Percentiles rank a stretch among this genome's conserved stretches.
Evolutionary conservation across 2,888 invertebrate species (phyloP).

Genomic region (Leptinotarsa peninsularis): DNA sequence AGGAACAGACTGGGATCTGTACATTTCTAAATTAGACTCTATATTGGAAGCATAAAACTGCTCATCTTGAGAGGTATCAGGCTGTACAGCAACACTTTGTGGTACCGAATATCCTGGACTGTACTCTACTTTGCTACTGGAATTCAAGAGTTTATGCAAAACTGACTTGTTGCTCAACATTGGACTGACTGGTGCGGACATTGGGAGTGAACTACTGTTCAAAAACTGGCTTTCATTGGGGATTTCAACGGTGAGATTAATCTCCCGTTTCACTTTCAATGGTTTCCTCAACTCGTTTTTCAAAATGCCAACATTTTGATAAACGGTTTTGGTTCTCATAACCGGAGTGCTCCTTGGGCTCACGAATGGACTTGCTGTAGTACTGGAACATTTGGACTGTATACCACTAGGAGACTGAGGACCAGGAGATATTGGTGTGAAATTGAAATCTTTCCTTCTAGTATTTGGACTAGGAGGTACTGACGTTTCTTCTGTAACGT

Average conservation of each 20-base stretch:
- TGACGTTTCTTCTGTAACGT: slow-evolving; percentile 58
- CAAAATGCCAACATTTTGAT: slow-evolving; percentile 65
- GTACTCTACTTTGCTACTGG: slow-evolving; percentile 67
- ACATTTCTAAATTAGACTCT: slow-evolving; percentile 57
- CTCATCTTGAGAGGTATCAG: slow-evolving; percentile 69
- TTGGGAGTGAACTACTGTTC: slow-evolving; percentile 67
- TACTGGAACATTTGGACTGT: slow-evolving; percentile 74
- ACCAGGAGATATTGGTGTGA: slow-evolving; percentile 88
- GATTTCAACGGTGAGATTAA: slow-evolving; percentile 57
- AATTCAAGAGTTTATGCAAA: slow-evolving; percentile 68
- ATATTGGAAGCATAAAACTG: slow-evolving; percentile 73
- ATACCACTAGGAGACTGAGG: slow-evolving; percentile 73
- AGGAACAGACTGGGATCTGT: slow-evolving; percentile 85
- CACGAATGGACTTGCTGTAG: slow-evolving; percentile 83
- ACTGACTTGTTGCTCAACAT: slow-evolving; percentile 60
- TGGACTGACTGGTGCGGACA: slow-evolving; percentile 80
- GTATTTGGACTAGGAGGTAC: slow-evolving; percentile 83
- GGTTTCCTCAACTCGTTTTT: slow-evolving; percentile 45
- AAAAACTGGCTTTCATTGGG: slow-evolving; percentile 42
- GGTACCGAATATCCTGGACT: slow-evolving; percentile 65
- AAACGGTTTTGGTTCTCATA: slow-evolving; percentile 74
- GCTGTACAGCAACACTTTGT: slow-evolving; percentile 35
- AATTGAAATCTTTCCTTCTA: slow-evolving; percentile 83
- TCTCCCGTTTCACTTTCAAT: slow-evolving; percentile 59
- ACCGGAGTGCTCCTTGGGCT: slow-evolving; percentile 81